Base-by-base conservation (phyloP, 1,140 invertebrate species). In the Protaetia brevitarsis region DNA sequence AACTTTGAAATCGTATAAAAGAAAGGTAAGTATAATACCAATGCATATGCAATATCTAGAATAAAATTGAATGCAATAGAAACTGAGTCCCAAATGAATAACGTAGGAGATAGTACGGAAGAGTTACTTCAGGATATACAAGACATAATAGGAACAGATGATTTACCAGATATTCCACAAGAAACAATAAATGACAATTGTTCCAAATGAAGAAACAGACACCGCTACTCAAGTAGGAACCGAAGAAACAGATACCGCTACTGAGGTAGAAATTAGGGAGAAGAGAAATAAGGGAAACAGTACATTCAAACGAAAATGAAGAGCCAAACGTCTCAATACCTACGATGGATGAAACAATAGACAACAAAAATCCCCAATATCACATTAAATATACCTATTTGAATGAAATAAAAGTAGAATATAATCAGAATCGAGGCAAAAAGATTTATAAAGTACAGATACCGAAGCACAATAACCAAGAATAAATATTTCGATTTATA, bases 1-100 rank as follows among this genome's bases (percentile, higher is more conserved):
- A 66, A 78, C 27, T 78, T 74, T 58, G 65, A 77, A 41, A 73
- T 82, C 4, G 45, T 34, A 28, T 65, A 65, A 36, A 65, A 65
- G 37, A 65, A 65, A 34, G 28, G 13, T n/a, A 59, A 65, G 8
- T 23, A 13, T 10, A 65, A 59, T 71, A 65, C 59, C 0, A 73
- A 75, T 36, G 72, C 70, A 0, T 74, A 76, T 28, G 65, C 70
- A 1, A 30, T 73, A 26, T 71, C 67, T 21, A 19, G 70, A 41
- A 67, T 67, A 62, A 36, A 62, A 62, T 19, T 58, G 11, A 29
- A 58, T 45, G 19, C 19, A 23, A 5, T 58, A 16, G 56, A 58
- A 58, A 58, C 56, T 1, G 23, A 58, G 7, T 27, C 21, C 11
- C 7, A 26, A 51, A 51, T 51, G 45, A 23, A 51, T 19, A 51